Conservation (phyloP, 2,113 vertebrate genomes). For the Salminus brasiliensis region DNA sequence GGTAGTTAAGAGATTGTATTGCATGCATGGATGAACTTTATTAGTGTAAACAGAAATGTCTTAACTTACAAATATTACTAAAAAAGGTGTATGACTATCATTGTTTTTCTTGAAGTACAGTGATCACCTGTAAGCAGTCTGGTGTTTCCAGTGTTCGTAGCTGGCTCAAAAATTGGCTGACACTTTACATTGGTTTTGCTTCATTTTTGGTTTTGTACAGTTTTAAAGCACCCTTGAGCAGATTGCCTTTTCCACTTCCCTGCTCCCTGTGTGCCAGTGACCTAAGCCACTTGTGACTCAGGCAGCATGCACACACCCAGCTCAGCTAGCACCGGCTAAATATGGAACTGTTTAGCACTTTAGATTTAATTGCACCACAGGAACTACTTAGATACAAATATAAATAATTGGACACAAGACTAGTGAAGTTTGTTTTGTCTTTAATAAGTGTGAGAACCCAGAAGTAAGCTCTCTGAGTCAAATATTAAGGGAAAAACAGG, state of each 20-base stretch:
- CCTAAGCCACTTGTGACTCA: slow-evolving; percentile 3
- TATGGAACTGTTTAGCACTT: slow-evolving; percentile 29
- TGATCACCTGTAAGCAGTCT: slow-evolving; percentile 11
- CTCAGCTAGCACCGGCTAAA: slow-evolving; percentile 35
- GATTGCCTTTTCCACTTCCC: not conserved
- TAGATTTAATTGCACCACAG: slow-evolving; percentile 32
- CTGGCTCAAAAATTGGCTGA: too few species aligned
- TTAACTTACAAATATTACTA: not conserved
- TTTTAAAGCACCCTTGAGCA: not conserved
- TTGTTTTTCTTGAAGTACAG: not conserved
- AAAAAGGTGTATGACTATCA: not conserved
- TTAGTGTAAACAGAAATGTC: not conserved
- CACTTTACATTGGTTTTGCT: too few species aligned
- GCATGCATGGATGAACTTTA: not conserved
- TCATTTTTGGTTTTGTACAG: too few species aligned
- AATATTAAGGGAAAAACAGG: too few species aligned
- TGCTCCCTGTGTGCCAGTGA: slow-evolving; percentile 13
- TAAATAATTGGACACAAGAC: slow-evolving; percentile 7
- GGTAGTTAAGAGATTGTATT: not conserved
- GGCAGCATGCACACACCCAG: not conserved
- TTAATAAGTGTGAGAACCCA: slow-evolving; percentile 7
- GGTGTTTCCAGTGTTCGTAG: too few species aligned
- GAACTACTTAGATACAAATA: slow-evolving; percentile 3
- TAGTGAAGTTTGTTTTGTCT: not conserved
- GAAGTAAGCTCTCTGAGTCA: not conserved